Percentiles rank a stretch among this genome's conserved stretches.
Evolutionary conservation across 2,797 vertebrate genomes (phyloP).

Genomic region (Betta splendens): DNA sequence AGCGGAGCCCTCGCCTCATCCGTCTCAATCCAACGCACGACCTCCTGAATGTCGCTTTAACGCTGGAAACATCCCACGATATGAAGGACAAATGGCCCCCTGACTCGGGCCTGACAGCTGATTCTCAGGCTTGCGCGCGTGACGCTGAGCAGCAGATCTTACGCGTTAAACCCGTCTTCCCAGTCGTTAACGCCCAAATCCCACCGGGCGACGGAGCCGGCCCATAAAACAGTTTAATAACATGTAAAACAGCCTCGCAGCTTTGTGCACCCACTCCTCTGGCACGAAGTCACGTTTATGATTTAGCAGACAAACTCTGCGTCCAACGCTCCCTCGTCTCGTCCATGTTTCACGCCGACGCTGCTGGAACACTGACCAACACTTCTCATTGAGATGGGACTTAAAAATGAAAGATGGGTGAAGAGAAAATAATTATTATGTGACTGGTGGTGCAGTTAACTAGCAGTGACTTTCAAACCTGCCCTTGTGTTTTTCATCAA

Average conservation of each 20-base stretch:
- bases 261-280: constrained; percentile 21
- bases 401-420: constrained; percentile 10
- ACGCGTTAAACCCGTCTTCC: not conserved
- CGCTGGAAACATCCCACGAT: not conserved
- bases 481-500: constrained; percentile 38
- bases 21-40: constrained; percentile 60
- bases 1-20: constrained; percentile 70
- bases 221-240: constrained; percentile 34
- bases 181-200: not conserved
- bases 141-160: not conserved
- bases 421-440: constrained; percentile 20
- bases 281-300: constrained; percentile 33
- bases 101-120: constrained; percentile 2
- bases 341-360: constrained; percentile 50
- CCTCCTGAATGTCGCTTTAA: constrained; percentile 24
- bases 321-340: constrained; percentile 34
- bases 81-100: constrained; percentile 10
- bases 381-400: constrained; percentile 13
- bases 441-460: not conserved
- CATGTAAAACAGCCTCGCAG: constrained; percentile 22
- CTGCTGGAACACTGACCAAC: constrained; percentile 31
- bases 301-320: constrained; percentile 20
- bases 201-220: no score
- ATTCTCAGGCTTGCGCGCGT: constrained; percentile 8
- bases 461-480: constrained; percentile 27